A percentile compares a stretch with the other conserved stretches of the same genome.
Evolutionary conservation across 2,888 invertebrate species (phyloP).

Genomic region (Electrophaes corylata): DNA sequence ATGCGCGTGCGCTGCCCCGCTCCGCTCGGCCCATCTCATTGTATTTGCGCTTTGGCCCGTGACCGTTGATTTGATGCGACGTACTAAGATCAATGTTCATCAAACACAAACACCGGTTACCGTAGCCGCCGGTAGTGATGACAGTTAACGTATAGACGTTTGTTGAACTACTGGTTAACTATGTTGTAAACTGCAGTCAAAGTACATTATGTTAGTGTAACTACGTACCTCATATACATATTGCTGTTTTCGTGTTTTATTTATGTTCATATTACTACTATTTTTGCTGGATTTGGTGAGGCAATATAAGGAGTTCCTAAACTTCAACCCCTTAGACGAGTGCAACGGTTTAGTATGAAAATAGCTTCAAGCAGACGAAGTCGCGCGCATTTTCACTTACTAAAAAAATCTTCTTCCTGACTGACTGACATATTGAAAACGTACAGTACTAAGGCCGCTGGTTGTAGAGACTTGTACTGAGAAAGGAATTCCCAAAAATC

Average conservation of each 20-base stretch:
- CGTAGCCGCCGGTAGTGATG: neutral
- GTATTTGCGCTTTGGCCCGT: conserved; percentile 44
- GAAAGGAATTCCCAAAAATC: too few relatives aligned
- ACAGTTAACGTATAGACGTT: neutral
- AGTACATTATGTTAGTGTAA: too few relatives aligned
- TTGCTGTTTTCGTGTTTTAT: neutral
- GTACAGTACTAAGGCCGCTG: too few relatives aligned
- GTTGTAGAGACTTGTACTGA: too few relatives aligned
- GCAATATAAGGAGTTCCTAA: too few relatives aligned
- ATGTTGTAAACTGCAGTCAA: neutral
- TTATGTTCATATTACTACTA: neutral
- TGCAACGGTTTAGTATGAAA: too few relatives aligned
- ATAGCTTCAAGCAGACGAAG: too few relatives aligned
- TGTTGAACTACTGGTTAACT: neutral
- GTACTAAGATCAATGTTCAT: neutral
- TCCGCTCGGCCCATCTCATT: conserved; percentile 42
- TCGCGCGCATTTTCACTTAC: too few relatives aligned
- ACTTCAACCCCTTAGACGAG: too few relatives aligned
- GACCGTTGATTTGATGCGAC: conserved; percentile 35
- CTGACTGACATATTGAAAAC: too few relatives aligned
- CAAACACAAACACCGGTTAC: neutral
- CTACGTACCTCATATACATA: neutral
- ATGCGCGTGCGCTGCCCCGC: conserved; percentile 48
- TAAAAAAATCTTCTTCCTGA: too few relatives aligned
- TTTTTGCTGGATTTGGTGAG: too few relatives aligned